A percentile compares a stretch with the other conserved stretches of the same genome.
Evolutionary conservation across 2,797 vertebrate species (phyloP).

Genomic region (Helicolenus hilgendorfi): DNA sequence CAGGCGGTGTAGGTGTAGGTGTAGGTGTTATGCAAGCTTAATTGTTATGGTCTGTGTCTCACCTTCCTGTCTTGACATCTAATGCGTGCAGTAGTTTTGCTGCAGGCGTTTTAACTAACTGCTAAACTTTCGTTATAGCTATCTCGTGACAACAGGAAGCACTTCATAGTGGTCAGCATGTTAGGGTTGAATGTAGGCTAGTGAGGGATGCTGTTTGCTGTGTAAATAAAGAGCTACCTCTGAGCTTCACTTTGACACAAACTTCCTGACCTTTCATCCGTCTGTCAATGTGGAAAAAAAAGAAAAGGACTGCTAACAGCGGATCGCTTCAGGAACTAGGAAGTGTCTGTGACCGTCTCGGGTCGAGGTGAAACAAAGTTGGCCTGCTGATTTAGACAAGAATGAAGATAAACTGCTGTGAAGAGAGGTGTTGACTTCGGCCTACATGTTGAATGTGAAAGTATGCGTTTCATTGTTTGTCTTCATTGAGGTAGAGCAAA

Average conservation of each 20-base stretch:
- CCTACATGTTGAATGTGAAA: background rate
- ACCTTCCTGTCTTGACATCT: background rate
- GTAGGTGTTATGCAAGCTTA: background rate
- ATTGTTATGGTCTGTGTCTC: background rate
- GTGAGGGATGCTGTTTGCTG: constrained; percentile 56
- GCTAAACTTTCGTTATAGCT: background rate
- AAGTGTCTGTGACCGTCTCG: constrained; percentile 39
- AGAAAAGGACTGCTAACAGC: constrained; percentile 46
- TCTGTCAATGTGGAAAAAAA: constrained; percentile 8
- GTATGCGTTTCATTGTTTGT: background rate
- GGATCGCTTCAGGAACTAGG: constrained; percentile 65
- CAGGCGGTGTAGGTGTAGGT: background rate
- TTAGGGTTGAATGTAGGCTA: constrained; percentile 3
- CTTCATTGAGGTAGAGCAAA: background rate
- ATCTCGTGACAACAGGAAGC: constrained; percentile 38
- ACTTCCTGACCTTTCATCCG: constrained; percentile 54
- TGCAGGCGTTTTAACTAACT: background rate
- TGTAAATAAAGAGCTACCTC: constrained; percentile 50
- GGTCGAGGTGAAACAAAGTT: background rate
- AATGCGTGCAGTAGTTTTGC: background rate
- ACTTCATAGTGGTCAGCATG: constrained; percentile 7
- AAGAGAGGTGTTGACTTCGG: background rate
- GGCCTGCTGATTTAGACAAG: background rate
- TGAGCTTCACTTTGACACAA: constrained; percentile 24
- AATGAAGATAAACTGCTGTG: constrained; percentile 14